Evolutionary conservation across 1,140 invertebrate genomes (phyloP), one percentile per base, ranked within the genome.

Genomic region (Ceratoteleas bidentatus): DNA sequence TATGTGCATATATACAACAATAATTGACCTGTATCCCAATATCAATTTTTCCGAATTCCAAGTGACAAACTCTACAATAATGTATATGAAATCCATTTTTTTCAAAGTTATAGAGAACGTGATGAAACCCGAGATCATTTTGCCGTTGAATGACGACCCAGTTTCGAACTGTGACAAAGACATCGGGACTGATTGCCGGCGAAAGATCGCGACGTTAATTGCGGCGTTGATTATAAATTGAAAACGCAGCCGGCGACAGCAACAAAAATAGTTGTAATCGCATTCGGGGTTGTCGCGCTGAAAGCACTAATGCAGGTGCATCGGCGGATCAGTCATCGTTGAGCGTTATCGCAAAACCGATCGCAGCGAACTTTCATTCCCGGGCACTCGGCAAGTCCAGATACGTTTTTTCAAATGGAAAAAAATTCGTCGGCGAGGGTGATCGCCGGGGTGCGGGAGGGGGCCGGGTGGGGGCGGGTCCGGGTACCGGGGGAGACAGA

Each of bases 381-480:
- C 87, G 84, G 84, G 84, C 83, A 83, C 76, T 84, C 85, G 86
- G 90, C 89, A 89, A 90, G 88, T 90, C 89, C 86, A 87, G 90
- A 90, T 91, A 88, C 89, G 90, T 90, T 90, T 89, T 90, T 87
- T 87, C 88, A 88, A 91, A 89, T 90, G 88, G 88, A 90, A 91
- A 91, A 89, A 91, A 90, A 90, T 90, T 87, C 88, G 88, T 88
- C 85, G 90, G 85, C 85, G 88, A 87, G 87, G 86, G 87, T 86
- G 77, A 79, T 68, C 69, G 73, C 72, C 66, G 64, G 77, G 74
- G 61, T 45, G 57, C 84, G 74, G 34, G 34, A 66, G 50, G 58
- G 68, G 34, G 47, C 58, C 60, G 69, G 76, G 53, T 40, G 80
- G 64, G 60, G 62, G 82, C 78, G 81, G 57, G 81, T 84, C 87